phyloP scores from a whole-genome alignment of 2,113 vertebrate species.

The Oceanodroma tethys region DNA sequence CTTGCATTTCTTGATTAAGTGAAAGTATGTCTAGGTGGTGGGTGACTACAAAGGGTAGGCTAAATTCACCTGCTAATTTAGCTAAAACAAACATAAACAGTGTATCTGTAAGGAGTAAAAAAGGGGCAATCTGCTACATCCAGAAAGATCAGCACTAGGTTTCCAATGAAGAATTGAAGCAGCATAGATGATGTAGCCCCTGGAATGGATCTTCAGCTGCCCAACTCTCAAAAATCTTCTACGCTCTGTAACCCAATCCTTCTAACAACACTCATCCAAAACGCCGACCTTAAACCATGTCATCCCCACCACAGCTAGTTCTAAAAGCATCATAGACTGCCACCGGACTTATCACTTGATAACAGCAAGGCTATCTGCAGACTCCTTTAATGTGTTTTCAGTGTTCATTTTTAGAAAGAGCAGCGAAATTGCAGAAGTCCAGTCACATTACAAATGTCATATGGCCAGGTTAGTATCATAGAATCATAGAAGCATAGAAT shows the following conservation, averaged over 20 bases:
- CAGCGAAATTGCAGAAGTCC: neutral
- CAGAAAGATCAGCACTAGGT: neutral
- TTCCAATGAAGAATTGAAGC: neutral
- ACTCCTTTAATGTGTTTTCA: neutral
- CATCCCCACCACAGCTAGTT: neutral
- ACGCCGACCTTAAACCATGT: fast-evolving
- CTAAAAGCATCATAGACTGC: neutral
- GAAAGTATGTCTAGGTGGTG: neutral
- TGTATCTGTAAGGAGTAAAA: neutral
- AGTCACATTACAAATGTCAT: neutral
- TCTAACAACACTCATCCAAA: neutral
- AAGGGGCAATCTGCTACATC: neutral
- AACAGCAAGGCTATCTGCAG: neutral
- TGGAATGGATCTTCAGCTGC: neutral
- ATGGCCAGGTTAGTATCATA: neutral
- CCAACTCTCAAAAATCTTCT: neutral
- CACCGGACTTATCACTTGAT: neutral
- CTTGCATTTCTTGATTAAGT: neutral
- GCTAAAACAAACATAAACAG: neutral
- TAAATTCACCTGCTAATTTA: neutral
- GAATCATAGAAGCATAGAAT: too few relatives aligned
- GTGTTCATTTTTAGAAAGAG: neutral
- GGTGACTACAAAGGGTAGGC: neutral
- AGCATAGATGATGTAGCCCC: fast-evolving
- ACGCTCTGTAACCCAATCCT: neutral